Evolutionary conservation across 2,888 invertebrate species (phyloP), one percentile per base, ranked within the genome.

Genomic region (Catocala nupta): DNA sequence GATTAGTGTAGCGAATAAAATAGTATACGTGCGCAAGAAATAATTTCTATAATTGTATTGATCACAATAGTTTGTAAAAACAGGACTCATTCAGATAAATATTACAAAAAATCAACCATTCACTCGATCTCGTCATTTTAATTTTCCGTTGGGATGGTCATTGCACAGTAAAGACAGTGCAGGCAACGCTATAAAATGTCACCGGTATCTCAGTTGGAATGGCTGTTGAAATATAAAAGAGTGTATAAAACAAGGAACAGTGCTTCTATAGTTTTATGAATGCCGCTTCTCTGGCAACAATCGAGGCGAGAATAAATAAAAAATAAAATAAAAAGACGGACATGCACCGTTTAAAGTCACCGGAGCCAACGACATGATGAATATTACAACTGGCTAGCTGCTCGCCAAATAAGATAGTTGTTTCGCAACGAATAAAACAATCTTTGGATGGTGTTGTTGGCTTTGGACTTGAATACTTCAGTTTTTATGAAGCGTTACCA

Each of bases 331-430:
- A 81, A 82, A 83, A 85, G 80, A 84, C 81, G 82, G 87, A 88
- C 87, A 90, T 89, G 90, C 86, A 85, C 86, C 88, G 89, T 90
- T 92, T 91, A 90, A 90, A 89, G 89, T 89, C 85, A 85, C 84
- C 80, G 84, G 83, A 86, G 90, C 90, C 88, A 89, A 85, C 86
- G 83, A 80, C 81, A 90, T 91, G 89, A 91, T 91, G 89, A 90
- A 92, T 91, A 91, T 91, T 90, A 85, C 89, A 91, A 85, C 83
- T 86, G 77, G 87, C 84, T 81, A 76, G 82, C 75, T 78, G 77
- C 75, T 73, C 73, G 90, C 90, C 88, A 90, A 91, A 88, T 87
- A 83, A 76, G 75, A 79, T 75, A 73, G 66, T 82, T 81, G 82
- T 83, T 77, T 73, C 53, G 68, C 64, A 71, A 75, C 78, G 55